These are phyloP conservation scores for Drosophila virilis DNA, from an alignment of 1,140 invertebrate species.

Conservation along the genomic window DNA sequence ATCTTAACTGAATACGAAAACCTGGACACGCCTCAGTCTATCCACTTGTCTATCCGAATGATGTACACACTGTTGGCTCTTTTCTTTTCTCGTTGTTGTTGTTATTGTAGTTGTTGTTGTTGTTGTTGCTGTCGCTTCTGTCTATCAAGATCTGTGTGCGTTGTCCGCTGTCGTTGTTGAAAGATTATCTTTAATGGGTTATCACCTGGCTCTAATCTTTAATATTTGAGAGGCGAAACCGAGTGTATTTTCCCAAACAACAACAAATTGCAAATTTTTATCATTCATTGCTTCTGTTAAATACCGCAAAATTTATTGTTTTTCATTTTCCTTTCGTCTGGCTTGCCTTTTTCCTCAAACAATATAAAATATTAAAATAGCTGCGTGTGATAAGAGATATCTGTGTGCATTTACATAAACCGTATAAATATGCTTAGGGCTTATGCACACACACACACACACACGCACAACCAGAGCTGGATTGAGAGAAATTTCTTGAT, in stretches of 20 bases:
- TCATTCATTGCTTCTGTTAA: conserved; percentile 57
- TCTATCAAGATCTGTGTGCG: conserved; percentile 11
- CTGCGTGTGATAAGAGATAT: conserved; percentile 1
- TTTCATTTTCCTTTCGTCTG: neutral
- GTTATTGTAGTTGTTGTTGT: neutral
- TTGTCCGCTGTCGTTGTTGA: conserved; percentile 16
- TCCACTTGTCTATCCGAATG: conserved; percentile 5
- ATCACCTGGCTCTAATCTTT: conserved; percentile 50
- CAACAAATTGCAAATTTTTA: conserved; percentile 27
- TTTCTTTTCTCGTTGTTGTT: neutral
- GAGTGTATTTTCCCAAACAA: conserved; percentile 10
- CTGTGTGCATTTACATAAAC: neutral
- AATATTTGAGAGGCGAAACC: conserved; percentile 8
- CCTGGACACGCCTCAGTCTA: neutral
- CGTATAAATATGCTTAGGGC: neutral
- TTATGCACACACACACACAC: neutral
- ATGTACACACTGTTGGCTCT: conserved; percentile 5
- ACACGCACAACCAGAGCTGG: neutral
- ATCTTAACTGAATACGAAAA: conserved; percentile 63
- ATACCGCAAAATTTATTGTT: conserved; percentile 47
- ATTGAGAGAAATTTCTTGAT: neutral
- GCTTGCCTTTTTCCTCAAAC: conserved; percentile 34
- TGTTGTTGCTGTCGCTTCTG: conserved; percentile 7
- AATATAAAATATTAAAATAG: conserved; percentile 42
- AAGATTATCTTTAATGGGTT: conserved; percentile 52